A percentile compares a stretch with the other conserved stretches of the same genome.
Evolutionary conservation across 92 coral and sea anemone genomes (phyloP).

Genomic region (Epizoanthus ramosus): DNA sequence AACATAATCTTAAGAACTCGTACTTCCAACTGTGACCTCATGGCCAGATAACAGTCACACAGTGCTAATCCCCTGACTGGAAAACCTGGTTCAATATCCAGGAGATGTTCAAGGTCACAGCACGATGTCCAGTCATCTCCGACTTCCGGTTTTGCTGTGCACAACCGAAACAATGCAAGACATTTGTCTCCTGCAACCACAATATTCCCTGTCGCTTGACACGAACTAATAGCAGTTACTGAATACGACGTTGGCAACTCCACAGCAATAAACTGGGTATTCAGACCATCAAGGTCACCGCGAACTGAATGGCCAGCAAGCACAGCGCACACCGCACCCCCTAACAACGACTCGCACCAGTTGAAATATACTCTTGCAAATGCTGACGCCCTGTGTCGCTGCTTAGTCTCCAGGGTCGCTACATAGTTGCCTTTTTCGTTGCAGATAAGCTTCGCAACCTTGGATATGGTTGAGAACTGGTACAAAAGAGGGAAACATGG

Average conservation of each 20-base stretch:
- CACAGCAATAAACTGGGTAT: slow-evolving; percentile 65
- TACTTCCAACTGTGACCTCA: slow-evolving; percentile 82
- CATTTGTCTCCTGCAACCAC: slow-evolving; percentile 68
- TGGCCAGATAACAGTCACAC: slow-evolving; percentile 79
- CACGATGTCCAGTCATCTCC: slow-evolving; percentile 20
- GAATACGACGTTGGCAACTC: slow-evolving; percentile 68
- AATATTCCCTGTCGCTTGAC: slow-evolving; percentile 81
- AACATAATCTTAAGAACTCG: slow-evolving; percentile 79
- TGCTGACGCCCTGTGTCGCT: slow-evolving; percentile 50
- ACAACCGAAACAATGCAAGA: slow-evolving; percentile 71
- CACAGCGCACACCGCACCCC: slow-evolving; percentile 67
- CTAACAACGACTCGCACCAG: slow-evolving; percentile 70
- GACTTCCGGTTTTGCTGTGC: slow-evolving; percentile 57
- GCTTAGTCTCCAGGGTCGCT: slow-evolving; percentile 75
- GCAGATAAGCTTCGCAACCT: slow-evolving; percentile 76
- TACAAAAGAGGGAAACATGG: slow-evolving; percentile 81
- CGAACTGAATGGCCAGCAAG: slow-evolving; percentile 80
- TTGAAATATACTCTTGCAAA: slow-evolving; percentile 91
- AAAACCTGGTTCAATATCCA: slow-evolving; percentile 84
- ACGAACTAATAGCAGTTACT: slow-evolving; percentile 66
- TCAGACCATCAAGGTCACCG: slow-evolving; percentile 52
- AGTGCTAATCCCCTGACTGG: slow-evolving; percentile 64
- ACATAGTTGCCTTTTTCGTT: slow-evolving; percentile 82
- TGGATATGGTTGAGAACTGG: slow-evolving; percentile 88
- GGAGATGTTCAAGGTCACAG: slow-evolving; percentile 77